Evolutionary conservation across 2,797 vertebrate genomes (phyloP), one percentile per base, ranked within the genome.

Genomic region (Enoplosus armatus): DNA sequence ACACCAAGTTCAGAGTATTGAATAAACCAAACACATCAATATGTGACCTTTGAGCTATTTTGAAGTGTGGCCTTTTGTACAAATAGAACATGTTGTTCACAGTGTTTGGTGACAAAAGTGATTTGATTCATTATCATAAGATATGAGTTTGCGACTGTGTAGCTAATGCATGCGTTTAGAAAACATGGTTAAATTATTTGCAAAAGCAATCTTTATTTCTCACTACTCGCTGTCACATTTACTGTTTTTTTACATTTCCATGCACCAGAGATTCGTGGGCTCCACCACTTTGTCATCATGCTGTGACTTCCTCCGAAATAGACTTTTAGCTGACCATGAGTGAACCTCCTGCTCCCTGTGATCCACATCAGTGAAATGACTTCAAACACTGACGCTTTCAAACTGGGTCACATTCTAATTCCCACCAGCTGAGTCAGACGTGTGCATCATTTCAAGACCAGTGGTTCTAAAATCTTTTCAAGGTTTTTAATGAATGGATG

Each of bases 351-450:
- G 53, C 56, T 71, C 24, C 33, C 35, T 47, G 24, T 43, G 50
- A 6, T 58, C 63, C 50, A 4, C 26, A 37, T 72, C 64, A 51
- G 43, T 3, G 27, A 81, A 58, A 81, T 48, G 9, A 81, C 75
- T 71, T 77, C 75, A 70, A 66, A 74, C 55, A 27, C 27, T n/a
- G 29, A 37, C 24, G 43, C 79, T 75, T 66, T 69, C 35, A 78
- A 84, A 76, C 55, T 70, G 45, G 56, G 72, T 75, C 85, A 75
- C 64, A 39, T 66, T n/a, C 31, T 41, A 53, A 76, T 54, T 68
- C 53, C 55, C 70, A 67, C 6, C 10, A 47, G 45, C 8, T 37
- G 51, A 60, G 55, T 64, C 58, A 50, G 58, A 65, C 20, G 1
- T 27, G 27, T 50, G 43, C 51, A 54, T 85, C 60, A 53, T 68